Percentiles rank a stretch among this genome's conserved stretches.
These are phyloP conservation scores for Montipora capricornis DNA, from an alignment of 64 coral and sea anemone species.

Conservation along the genomic window DNA sequence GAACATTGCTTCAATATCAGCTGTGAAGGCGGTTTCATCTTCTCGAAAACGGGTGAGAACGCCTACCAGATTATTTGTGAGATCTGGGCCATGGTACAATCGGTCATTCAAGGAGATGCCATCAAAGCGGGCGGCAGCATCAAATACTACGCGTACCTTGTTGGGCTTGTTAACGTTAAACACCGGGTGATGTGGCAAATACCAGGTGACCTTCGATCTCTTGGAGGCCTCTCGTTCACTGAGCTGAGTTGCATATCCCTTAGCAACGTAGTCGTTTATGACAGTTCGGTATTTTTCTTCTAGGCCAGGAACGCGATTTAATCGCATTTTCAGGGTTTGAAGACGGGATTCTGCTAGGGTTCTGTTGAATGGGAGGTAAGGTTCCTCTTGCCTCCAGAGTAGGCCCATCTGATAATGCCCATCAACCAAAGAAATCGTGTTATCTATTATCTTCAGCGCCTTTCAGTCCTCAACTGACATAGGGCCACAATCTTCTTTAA, in stretches of 20 bases:
- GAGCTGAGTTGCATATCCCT: neutral
- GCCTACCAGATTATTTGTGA: constrained; percentile 9
- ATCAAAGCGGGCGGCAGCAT: constrained; percentile 33
- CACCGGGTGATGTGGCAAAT: constrained; percentile 20
- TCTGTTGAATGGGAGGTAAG: constrained; percentile 13
- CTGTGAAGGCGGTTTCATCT: constrained; percentile 4
- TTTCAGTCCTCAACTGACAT: constrained; percentile 12
- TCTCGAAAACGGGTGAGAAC: neutral
- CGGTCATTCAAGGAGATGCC: constrained; percentile 17
- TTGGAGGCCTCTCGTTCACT: neutral
- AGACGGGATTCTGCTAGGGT: neutral
- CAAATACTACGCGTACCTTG: constrained; percentile 67
- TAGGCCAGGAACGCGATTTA: neutral
- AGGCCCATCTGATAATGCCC: constrained; percentile 31
- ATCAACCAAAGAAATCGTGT: neutral
- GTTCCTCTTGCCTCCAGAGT: constrained; percentile 12
- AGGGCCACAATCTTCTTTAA: neutral
- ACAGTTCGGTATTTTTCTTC: constrained; percentile 9
- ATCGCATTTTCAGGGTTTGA: neutral
- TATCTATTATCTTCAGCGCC: constrained; percentile 10
- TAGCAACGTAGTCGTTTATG: constrained; percentile 1
- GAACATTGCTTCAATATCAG: constrained; percentile 47
- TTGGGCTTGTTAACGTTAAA: constrained; percentile 19
- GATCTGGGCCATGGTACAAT: constrained; percentile 11
- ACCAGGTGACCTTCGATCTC: constrained; percentile 7